Base-by-base conservation (phyloP, 2,113 vertebrate genomes). In the Zosterops borbonicus region DNA sequence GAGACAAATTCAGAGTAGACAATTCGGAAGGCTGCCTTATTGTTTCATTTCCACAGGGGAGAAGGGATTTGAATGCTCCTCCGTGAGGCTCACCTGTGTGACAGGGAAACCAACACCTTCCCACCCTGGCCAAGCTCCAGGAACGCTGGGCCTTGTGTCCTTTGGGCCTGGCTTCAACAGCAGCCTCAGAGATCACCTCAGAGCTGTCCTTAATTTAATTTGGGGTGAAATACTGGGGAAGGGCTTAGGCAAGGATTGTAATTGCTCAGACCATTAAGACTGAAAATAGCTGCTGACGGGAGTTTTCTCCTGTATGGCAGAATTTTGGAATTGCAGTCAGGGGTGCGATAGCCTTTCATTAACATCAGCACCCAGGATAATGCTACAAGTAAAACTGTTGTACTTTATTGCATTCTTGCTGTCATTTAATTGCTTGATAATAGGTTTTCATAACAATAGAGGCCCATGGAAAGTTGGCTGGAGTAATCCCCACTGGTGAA, bases 391-490 rank as follows among this genome's bases (percentile, higher is more conserved):
- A 64, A 96, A 94, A 91, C 86, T 70, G 85, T 63, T 94, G 95
- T 90, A 92, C 93, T 97, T 96, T 96, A 96, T 96, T 96, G 92
- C 71, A 4, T 94, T 94, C 91, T 94, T 75, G 79, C 93, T 94
- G 95, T 94, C 95, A 83, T 96, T 97, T 97, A 97, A 97, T 96
- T 97, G 95, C 93, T 79, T 33, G 79, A 94, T 97, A 96, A 96
- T 96, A 95, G 92, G 88, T 93, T 97, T 97, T 94, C 91, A 90
- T 96, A 95, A 94, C 91, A 95, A 93, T 69, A 55, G 91, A 86
- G 86, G 83, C 79, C 94, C 53, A 49, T 68, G 88, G 90, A 95
- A 95, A 96, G 93, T 96, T 96, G 96, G 77, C 90, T 92, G 88
- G 75, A 88, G 92, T 49, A 91, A 95, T 96, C 95, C 87, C 95